Evolutionary conservation across 2,888 invertebrate species (phyloP).

Genomic region (Sipha maydis): DNA sequence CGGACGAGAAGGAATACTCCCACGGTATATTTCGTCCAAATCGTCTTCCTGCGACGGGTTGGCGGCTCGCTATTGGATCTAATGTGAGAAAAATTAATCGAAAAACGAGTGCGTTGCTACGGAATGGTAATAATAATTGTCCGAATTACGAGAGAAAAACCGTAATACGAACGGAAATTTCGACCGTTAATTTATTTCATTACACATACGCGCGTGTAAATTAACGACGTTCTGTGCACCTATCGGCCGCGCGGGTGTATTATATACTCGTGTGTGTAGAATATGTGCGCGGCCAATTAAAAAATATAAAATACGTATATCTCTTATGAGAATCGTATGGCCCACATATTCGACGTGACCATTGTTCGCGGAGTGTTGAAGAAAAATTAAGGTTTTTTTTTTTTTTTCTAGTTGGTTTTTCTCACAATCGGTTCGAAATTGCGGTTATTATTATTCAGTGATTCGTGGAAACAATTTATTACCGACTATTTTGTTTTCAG

Average conservation of each 20-base stretch:
- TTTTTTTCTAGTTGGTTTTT: background rate
- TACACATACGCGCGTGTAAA: constrained; percentile 10
- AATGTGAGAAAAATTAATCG: constrained; percentile 51
- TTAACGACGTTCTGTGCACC: background rate
- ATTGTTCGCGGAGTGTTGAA: constrained; percentile 35
- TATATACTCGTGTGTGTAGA: too few relatives aligned
- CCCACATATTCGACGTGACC: constrained; percentile 25
- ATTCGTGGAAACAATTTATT: constrained; percentile 12
- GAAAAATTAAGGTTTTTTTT: background rate
- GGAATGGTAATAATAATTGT: constrained; percentile 12
- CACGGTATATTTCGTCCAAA: constrained; percentile 18
- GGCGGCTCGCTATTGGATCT: background rate
- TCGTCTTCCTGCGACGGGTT: background rate
- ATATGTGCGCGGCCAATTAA: constrained; percentile 43
- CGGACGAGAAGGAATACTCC: constrained; percentile 12
- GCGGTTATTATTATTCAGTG: background rate
- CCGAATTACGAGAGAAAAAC: background rate
- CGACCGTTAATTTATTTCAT: constrained; percentile 46
- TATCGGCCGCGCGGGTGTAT: background rate
- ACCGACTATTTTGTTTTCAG: background rate
- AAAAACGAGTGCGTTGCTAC: background rate
- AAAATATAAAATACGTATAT: constrained; percentile 13
- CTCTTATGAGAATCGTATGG: constrained; percentile 28
- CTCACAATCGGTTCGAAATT: constrained; percentile 34
- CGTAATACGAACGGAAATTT: constrained; percentile 43